phyloP scores from a whole-genome alignment of 2,113 vertebrate species.

The Synchiropus splendidus region DNA sequence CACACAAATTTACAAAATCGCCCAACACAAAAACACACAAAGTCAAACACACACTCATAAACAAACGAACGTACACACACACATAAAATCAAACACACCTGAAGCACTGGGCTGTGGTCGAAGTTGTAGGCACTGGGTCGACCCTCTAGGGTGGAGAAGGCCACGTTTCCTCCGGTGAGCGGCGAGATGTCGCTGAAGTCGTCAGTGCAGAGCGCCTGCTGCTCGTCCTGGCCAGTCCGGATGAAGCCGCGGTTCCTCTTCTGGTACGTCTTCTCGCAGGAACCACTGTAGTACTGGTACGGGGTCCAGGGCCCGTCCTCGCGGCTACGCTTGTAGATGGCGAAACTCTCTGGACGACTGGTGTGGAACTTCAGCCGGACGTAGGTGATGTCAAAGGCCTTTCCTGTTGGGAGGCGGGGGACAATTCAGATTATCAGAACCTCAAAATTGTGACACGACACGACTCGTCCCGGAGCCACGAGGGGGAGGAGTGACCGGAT shows the following conservation, averaged over 20 bases:
- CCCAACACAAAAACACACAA: too few species aligned
- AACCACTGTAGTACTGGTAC: constrained; percentile 97
- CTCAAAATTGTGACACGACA: too few species aligned
- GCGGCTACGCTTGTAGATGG: constrained; percentile 83
- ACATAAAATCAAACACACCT: constrained; percentile 66
- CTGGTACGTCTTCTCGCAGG: constrained; percentile 87
- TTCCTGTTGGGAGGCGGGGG: constrained; percentile 65
- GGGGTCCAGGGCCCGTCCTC: constrained; percentile 82
- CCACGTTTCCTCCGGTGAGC: constrained; percentile 90
- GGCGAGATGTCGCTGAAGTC: constrained; percentile 99
- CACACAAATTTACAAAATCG: too few species aligned
- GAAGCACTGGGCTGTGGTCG: constrained; percentile 87
- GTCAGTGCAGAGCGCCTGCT: constrained; percentile 89
- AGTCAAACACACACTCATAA: neutral
- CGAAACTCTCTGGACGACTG: constrained; percentile 93
- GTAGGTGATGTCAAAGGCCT: constrained; percentile 94
- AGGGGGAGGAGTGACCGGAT: too few species aligned
- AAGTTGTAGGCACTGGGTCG: constrained; percentile 95
- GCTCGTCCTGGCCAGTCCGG: constrained; percentile 84
- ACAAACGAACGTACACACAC: neutral
- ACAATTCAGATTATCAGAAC: constrained; percentile 1
- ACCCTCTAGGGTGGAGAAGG: constrained; percentile 92
- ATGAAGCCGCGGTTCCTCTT: constrained; percentile 81
- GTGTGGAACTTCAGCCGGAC: constrained; percentile 97
- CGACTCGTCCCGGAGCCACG: too few species aligned